Evolutionary conservation across 2,113 vertebrate genomes (phyloP), one percentile per base, ranked within the genome.

Genomic region (Caretta caretta): DNA sequence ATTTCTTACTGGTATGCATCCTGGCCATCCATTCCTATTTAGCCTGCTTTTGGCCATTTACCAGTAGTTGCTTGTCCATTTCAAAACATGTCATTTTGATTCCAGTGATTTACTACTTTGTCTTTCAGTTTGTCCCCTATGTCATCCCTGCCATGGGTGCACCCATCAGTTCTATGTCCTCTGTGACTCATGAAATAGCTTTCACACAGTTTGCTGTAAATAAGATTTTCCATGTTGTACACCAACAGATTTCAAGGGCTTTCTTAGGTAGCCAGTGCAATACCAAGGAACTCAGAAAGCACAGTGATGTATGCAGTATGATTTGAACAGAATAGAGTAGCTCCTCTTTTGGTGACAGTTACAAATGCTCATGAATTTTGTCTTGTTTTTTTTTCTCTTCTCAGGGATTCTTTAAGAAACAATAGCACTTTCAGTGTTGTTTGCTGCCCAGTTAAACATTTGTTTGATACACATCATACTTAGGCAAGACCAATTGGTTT

Each of bases 51-150:
- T 88, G 90, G 65, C 87, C 93, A 69, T 90, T 94, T 97, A 91
- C 80, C 78, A 95, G 83, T 42, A 96, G 89, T 65, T 95, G 57
- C 96, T 90, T 94, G 93, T 88, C 84, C 87, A 90, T 80, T 96
- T 96, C 0, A 2, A 97, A 94, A 88, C 90, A 91, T 92, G 93
- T 87, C 38, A 80, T 92, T 97, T 95, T 95, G 92, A 93, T 96
- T 79, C 83, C 42, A 97, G 97, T 97, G 96, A 97, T 97, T 91
- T 75, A 54, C 6, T 96, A 84, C 50, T 96, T 94, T 96, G 78
- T 95, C 88, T 88, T 97, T 90, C 89, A 56, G 29, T 90, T 93
- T 94, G 96, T 93, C 96, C 96, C 57, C 92, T 96, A 80, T 91
- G 94, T 97, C 95, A 97, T 96, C 96, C 90, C 89, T 92, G 80